A percentile compares a stretch with the other conserved stretches of the same genome.
Evolutionary conservation across 2,113 vertebrate genomes (phyloP).

Genomic region (Psophia crepitans): DNA sequence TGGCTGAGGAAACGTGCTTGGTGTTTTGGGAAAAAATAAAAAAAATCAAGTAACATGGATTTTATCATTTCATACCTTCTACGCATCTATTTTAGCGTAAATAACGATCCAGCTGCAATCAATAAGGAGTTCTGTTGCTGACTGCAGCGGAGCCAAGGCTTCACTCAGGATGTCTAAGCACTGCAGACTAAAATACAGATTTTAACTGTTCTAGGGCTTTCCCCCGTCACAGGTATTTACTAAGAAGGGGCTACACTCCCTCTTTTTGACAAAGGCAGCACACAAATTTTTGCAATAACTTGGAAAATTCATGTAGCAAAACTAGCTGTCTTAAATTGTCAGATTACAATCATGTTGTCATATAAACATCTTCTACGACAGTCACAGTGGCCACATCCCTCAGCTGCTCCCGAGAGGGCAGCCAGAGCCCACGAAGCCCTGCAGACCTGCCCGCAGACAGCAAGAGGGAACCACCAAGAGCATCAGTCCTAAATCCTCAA

Average conservation of each 20-base stretch:
- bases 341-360: background rate
- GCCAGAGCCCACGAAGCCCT: background rate
- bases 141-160: background rate
- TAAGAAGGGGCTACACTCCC: background rate
- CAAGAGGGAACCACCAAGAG: background rate
- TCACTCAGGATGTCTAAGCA: background rate
- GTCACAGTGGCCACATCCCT: background rate
- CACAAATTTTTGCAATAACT: background rate
- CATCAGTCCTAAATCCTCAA: background rate
- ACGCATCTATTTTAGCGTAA: background rate
- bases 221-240: background rate
- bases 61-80: background rate
- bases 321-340: background rate
- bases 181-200: background rate
- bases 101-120: background rate
- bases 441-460: background rate
- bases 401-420: background rate
- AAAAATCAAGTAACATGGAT: background rate
- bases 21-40: background rate
- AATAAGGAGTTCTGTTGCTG: background rate
- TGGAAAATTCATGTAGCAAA: background rate
- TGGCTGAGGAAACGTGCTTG: fast-evolving
- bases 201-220: background rate
- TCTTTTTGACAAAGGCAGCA: background rate
- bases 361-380: background rate